phyloP scores from a whole-genome alignment of 2,888 invertebrate genomes.

The Zygogramma bicolorata region DNA sequence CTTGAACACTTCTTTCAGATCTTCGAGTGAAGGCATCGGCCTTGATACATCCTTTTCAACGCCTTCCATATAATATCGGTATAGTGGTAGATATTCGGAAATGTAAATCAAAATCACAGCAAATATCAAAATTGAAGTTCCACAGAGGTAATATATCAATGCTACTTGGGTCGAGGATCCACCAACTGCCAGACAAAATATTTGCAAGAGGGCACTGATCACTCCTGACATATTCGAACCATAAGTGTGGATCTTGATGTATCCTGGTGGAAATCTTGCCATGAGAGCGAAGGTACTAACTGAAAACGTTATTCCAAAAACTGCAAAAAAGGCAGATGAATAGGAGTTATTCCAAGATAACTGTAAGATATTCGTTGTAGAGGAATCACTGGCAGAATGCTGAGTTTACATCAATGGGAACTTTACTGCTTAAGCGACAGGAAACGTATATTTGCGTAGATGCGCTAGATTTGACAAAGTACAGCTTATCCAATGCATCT shows the following conservation, averaged over 20 bases:
- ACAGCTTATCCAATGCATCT: too few species aligned
- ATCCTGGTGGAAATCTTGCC: slow-evolving; percentile 39
- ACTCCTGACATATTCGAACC: slow-evolving; percentile 33
- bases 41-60: background rate
- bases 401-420: too few species aligned
- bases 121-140: background rate
- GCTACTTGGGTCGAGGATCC: slow-evolving; percentile 22
- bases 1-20: background rate
- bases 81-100: slow-evolving; percentile 6
- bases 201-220: slow-evolving; percentile 32
- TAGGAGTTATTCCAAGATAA: too few species aligned
- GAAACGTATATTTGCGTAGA: too few species aligned
- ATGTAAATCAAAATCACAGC: background rate
- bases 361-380: too few species aligned
- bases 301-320: slow-evolving; percentile 8
- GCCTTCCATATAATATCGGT: slow-evolving; percentile 13
- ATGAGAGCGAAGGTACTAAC: slow-evolving; percentile 28
- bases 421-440: too few species aligned
- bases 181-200: slow-evolving; percentile 23
- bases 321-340: slow-evolving; percentile 19
- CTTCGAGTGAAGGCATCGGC: background rate
- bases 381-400: too few species aligned
- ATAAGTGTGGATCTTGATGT: slow-evolving; percentile 34
- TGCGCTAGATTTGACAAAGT: too few species aligned
- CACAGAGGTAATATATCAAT: slow-evolving; percentile 26